These are phyloP conservation scores for Pterocles burchelli DNA, from an alignment of 2,113 vertebrate species.

Conservation along the genomic window DNA sequence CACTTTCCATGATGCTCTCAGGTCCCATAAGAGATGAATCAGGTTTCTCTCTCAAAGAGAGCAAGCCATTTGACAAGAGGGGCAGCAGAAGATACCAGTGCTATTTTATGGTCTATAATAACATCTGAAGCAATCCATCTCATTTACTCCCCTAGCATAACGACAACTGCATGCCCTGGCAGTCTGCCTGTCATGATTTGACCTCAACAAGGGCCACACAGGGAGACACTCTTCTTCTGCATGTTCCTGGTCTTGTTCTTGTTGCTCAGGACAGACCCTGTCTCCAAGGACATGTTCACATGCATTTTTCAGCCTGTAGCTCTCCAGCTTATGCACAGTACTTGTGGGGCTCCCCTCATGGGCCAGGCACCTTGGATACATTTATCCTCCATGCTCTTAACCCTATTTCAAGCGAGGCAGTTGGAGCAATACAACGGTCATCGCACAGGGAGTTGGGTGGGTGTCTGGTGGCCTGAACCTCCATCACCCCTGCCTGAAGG, in stretches of 20 bases:
- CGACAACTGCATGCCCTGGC: neutral
- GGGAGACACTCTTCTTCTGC: neutral
- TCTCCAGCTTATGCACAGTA: neutral
- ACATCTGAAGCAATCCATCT: neutral
- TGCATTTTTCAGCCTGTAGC: neutral
- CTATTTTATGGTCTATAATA: neutral
- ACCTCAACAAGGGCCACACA: rapidly evolving
- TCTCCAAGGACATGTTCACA: neutral
- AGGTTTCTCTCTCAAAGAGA: neutral
- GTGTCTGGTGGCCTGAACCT: rapidly evolving
- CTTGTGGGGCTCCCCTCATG: rapidly evolving
- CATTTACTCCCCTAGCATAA: neutral
- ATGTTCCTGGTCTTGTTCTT: neutral
- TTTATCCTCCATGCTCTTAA: neutral
- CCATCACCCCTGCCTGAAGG: neutral
- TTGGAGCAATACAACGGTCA: neutral
- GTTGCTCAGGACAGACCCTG: neutral
- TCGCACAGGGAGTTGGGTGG: rapidly evolving
- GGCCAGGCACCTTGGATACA: rapidly evolving
- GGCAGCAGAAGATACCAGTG: neutral
- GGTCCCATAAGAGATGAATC: neutral
- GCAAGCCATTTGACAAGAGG: neutral
- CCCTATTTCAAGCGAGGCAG: neutral
- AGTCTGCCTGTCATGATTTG: neutral
- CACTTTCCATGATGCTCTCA: neutral